Percentiles rank a stretch among this genome's conserved stretches.
phyloP scores from a whole-genome alignment of 37 sponge, comb jelly and placozoan genomes.

The Diacarnus erythraeanus region DNA sequence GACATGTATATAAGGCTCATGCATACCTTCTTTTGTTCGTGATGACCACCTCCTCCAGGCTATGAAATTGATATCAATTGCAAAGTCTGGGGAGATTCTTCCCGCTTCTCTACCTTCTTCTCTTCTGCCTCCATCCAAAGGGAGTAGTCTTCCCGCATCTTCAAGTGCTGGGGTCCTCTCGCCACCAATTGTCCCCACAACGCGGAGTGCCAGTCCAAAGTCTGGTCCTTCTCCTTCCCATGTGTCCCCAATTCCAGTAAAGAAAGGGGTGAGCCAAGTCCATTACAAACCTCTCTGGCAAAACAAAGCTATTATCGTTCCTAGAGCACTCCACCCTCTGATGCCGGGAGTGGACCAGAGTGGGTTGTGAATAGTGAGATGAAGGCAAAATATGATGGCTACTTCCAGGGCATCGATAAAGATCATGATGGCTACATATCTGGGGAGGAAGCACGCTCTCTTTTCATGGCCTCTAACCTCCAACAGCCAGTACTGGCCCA shows the following conservation, averaged over 20 bases:
- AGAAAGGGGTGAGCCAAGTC: background rate
- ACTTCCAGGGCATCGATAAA: slow-evolving; percentile 79
- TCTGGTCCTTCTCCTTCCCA: background rate
- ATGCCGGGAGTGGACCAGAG: slow-evolving; percentile 6
- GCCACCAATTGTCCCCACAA: background rate
- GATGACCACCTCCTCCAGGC: slow-evolving; percentile 37
- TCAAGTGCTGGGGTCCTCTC: background rate
- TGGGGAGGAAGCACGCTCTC: slow-evolving; percentile 62
- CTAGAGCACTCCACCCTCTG: background rate
- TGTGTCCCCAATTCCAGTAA: slow-evolving; percentile 1
- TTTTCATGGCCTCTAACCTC: slow-evolving; percentile 81
- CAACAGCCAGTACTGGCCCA: slow-evolving; percentile 50
- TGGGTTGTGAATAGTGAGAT: slow-evolving; percentile 68
- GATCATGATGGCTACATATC: slow-evolving; percentile 76
- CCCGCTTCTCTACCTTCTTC: slow-evolving; percentile 66
- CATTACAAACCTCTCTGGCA: background rate
- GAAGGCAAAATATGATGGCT: slow-evolving; percentile 78
- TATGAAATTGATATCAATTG: slow-evolving; percentile 59
- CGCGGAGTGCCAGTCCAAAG: background rate
- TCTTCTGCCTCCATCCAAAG: slow-evolving; percentile 44
- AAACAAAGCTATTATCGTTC: slow-evolving; percentile 6
- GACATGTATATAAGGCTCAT: background rate
- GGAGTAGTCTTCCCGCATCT: background rate
- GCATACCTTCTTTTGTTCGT: background rate
- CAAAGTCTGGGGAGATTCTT: slow-evolving; percentile 55